Percentiles rank a stretch among this genome's conserved stretches.
Conservation (phyloP, 2,888 invertebrate species). For the Acleris laterana region DNA sequence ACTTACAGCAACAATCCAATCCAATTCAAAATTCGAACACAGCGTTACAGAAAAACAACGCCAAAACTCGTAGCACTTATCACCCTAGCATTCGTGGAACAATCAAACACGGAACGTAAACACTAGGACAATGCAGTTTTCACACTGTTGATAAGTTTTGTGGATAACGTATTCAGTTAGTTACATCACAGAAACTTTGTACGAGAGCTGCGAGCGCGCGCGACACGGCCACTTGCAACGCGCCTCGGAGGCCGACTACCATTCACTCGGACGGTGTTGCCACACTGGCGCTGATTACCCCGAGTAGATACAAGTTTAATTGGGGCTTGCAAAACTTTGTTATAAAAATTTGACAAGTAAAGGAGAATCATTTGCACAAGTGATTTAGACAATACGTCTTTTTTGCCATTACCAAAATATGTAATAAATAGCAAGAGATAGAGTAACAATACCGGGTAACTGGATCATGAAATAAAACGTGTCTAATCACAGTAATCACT, state of each 20-base stretch:
- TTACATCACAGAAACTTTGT: conserved; percentile 64
- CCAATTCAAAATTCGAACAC: conserved; percentile 30
- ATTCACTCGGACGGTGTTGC: conserved; percentile 71
- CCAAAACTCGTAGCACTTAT: conserved; percentile 14
- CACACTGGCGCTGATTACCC: conserved; percentile 40
- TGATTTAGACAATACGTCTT: not conserved
- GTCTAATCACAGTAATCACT: conserved; percentile 7
- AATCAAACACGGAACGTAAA: conserved; percentile 35
- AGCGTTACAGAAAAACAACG: conserved; percentile 12
- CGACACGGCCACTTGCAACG: conserved; percentile 44
- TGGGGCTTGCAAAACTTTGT: conserved; percentile 3
- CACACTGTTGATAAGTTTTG: conserved; percentile 28
- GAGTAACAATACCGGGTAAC: not conserved
- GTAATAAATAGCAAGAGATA: not conserved
- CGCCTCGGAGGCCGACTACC: conserved; percentile 69
- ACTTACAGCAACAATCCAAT: conserved; percentile 29
- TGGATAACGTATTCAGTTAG: conserved; percentile 38
- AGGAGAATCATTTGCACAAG: no score
- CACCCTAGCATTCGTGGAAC: conserved; percentile 24
- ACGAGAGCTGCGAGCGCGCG: conserved; percentile 40
- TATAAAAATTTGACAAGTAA: not conserved
- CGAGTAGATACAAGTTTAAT: not conserved
- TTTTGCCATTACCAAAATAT: not conserved
- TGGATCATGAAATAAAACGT: conserved; percentile 6
- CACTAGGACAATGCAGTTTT: conserved; percentile 32